phyloP scores from a whole-genome alignment of 2,797 vertebrate species.

The Limosa lapponica region DNA sequence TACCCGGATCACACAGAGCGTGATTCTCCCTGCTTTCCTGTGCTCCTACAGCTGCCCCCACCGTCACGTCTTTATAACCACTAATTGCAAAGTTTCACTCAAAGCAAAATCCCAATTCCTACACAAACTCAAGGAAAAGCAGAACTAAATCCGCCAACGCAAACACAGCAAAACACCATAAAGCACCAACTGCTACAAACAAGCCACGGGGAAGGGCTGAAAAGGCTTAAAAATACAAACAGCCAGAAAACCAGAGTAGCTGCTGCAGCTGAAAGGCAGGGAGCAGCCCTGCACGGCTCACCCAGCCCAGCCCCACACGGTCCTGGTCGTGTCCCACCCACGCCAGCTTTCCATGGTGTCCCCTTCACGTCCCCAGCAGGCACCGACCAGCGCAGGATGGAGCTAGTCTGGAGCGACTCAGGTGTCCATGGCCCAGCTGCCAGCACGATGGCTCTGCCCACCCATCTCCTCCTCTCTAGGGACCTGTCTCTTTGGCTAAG shows the following conservation, averaged over 20 bases:
- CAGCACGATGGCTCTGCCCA: background rate
- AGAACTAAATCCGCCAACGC: background rate
- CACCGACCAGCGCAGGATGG: fast-evolving
- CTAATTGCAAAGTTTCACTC: background rate
- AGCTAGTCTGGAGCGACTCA: background rate
- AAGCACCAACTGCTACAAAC: background rate
- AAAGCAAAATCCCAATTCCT: background rate
- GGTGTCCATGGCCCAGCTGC: background rate
- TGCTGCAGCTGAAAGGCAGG: background rate
- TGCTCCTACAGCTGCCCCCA: background rate
- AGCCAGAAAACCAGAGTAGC: background rate
- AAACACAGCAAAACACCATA: background rate
- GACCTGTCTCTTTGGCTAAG: background rate
- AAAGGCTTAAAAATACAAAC: background rate
- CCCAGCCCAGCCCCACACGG: fast-evolving
- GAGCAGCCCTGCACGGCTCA: background rate
- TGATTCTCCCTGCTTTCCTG: background rate
- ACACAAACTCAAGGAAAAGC: background rate
- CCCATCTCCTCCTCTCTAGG: background rate
- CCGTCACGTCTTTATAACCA: background rate
- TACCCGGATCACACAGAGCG: background rate
- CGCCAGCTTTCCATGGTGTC: background rate
- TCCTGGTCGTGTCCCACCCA: fast-evolving
- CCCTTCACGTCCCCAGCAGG: background rate
- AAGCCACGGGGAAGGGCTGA: background rate